These are phyloP conservation scores for Rhopalosiphum padi DNA, from an alignment of 1,140 invertebrate genomes.

Conservation along the genomic window DNA sequence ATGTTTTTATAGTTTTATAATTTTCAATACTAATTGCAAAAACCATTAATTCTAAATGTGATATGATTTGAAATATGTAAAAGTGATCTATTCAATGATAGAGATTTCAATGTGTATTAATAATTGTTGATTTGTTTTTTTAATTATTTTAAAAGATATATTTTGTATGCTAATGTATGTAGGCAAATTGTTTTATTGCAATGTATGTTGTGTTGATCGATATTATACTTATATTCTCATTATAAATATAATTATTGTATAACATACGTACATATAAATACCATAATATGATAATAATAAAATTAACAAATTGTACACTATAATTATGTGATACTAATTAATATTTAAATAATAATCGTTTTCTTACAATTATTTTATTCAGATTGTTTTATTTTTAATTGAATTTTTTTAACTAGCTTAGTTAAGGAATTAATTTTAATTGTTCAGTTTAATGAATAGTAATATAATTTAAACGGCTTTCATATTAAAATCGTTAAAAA, in stretches of 20 bases:
- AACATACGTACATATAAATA: no score
- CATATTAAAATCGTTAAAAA: no score
- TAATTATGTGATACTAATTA: no score
- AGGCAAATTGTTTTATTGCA: constrained; percentile 14
- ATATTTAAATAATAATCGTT: no score
- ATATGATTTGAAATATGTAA: not conserved
- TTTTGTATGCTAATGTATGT: not conserved
- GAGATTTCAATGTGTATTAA: not conserved
- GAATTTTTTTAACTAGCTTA: no score
- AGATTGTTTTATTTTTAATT: no score
- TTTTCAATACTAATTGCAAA: not conserved
- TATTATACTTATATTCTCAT: not conserved
- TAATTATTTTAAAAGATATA: not conserved
- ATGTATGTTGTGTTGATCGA: not conserved
- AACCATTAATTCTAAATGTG: not conserved
- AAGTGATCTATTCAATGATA: not conserved
- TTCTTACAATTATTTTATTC: no score
- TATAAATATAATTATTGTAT: not conserved
- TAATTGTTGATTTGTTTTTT: not conserved
- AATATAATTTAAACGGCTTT: no score
- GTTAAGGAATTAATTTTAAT: no score
- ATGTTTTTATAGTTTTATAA: not conserved
- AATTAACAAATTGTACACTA: no score
- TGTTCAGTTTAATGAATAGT: no score
- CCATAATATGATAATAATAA: no score